Evolutionary conservation across 1,140 invertebrate genomes (phyloP).

Genomic region (Aricia agestis): DNA sequence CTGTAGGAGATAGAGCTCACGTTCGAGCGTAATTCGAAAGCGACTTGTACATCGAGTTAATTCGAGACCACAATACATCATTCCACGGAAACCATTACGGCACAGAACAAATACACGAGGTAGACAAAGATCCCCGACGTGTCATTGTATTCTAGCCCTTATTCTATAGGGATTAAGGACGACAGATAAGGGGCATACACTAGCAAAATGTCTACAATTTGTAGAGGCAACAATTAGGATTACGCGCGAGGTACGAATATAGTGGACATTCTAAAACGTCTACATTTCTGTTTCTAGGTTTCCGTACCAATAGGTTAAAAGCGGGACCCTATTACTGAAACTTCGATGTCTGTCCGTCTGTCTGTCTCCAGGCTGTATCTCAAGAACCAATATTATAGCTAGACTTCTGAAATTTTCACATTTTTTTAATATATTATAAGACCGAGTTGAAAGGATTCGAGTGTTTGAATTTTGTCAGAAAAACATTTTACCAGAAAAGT

Average conservation of each 20-base stretch:
- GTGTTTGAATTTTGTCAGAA: too few species aligned
- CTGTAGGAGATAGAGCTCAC: background rate
- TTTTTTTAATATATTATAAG: too few species aligned
- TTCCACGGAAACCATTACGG: slow-evolving; percentile 15
- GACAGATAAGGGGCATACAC: slow-evolving; percentile 2
- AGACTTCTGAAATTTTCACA: too few species aligned
- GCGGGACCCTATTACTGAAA: too few species aligned
- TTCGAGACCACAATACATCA: slow-evolving; percentile 15
- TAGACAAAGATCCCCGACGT: slow-evolving; percentile 2
- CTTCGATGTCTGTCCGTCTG: too few species aligned
- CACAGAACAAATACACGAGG: slow-evolving; percentile 8
- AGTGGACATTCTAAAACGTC: background rate
- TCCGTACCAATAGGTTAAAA: too few species aligned
- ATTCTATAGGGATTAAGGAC: background rate
- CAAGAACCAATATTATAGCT: too few species aligned
- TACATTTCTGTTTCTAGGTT: background rate
- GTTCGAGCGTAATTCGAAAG: background rate
- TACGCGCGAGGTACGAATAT: background rate
- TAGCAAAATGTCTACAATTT: slow-evolving; percentile 9
- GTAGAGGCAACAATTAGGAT: slow-evolving; percentile 7
- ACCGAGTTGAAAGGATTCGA: too few species aligned
- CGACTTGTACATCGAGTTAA: slow-evolving; percentile 7
- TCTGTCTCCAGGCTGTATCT: too few species aligned
- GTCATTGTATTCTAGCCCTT: background rate
- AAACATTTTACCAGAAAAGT: too few species aligned